Evolutionary conservation across 53 echinoderm and acorn worm genomes (phyloP).

Genomic region (Patiria pectinifera): DNA sequence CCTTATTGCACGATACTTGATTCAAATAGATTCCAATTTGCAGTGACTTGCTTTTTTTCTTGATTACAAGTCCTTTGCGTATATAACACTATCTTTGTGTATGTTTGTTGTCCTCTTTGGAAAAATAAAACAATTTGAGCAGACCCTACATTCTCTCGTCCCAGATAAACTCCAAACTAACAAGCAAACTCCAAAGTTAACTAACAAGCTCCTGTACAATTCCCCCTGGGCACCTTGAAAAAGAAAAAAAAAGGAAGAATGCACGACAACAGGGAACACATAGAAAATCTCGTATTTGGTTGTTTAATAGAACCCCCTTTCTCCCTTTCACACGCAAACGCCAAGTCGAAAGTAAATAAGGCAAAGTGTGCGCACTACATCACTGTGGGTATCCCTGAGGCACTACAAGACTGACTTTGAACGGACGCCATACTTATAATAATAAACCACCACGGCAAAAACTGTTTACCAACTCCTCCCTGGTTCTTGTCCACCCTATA

Average conservation of each 20-base stretch:
- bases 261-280: not conserved
- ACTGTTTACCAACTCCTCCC: constrained; percentile 39
- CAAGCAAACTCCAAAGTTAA: not conserved
- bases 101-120: not conserved
- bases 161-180: not conserved
- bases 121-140: not conserved
- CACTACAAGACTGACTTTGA: constrained; percentile 44
- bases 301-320: constrained; percentile 24
- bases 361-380: not conserved
- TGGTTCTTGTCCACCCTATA: not conserved
- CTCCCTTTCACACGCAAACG: constrained; percentile 37
- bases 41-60: not conserved
- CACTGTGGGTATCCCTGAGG: constrained; percentile 7
- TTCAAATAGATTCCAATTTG: no score
- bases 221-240: not conserved
- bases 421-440: constrained; percentile 14
- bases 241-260: not conserved
- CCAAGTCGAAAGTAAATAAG: constrained; percentile 23
- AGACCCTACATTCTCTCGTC: not conserved
- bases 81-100: not conserved
- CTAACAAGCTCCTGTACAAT: not conserved
- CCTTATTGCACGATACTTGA: no score
- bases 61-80: not conserved
- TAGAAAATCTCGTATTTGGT: not conserved
- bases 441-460: not conserved